Conservation (phyloP, 2,888 invertebrate species). For the Smittia aterrima region DNA sequence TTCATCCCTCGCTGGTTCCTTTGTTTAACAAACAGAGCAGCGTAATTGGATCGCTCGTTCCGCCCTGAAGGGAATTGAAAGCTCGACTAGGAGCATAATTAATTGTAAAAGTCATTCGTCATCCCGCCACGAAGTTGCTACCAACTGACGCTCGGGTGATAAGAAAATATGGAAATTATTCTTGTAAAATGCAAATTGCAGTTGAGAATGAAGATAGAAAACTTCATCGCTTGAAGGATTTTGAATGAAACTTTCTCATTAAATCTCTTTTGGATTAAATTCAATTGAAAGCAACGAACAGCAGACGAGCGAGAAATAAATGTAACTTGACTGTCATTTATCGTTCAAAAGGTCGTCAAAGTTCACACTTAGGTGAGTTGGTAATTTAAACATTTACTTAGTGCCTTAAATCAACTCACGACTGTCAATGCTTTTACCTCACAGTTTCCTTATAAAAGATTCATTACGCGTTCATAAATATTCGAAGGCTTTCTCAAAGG, state of each 20-base stretch:
- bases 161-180: neutral
- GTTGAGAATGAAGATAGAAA: neutral
- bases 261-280: neutral
- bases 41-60: constrained; percentile 3
- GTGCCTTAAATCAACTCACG: too few species aligned
- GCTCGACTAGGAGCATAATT: neutral
- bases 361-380: too few species aligned
- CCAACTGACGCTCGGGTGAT: neutral
- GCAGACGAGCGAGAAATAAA: neutral
- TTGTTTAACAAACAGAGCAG: neutral
- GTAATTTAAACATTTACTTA: too few species aligned
- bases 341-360: neutral
- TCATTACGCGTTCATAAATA: too few species aligned
- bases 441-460: too few species aligned
- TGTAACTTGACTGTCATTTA: neutral
- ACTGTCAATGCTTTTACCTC: too few species aligned
- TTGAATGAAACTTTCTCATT: neutral
- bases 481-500: too few species aligned
- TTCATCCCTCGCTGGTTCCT: neutral
- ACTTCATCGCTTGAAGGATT: constrained; percentile 11
- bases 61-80: neutral
- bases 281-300: neutral
- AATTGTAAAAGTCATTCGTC: constrained; percentile 1
- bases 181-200: neutral
- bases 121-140: neutral